A percentile compares a stretch with the other conserved stretches of the same genome.
Conservation (phyloP, 2,797 vertebrate genomes). For the Miichthys miiuy region DNA sequence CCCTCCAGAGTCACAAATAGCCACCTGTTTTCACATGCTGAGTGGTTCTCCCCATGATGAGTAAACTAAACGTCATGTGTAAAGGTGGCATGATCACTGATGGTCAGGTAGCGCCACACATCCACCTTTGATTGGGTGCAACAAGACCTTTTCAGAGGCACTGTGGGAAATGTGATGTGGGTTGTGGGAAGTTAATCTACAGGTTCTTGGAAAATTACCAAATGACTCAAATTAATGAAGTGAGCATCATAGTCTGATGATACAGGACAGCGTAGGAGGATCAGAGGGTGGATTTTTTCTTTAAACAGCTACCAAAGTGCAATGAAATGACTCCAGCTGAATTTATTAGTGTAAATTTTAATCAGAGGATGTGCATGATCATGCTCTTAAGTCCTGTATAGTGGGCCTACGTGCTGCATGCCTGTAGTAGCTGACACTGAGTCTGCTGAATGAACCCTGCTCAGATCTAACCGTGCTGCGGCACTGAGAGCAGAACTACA, state of each 20-base stretch:
- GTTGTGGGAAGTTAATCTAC: constrained; percentile 8
- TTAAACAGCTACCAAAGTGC: constrained; percentile 40
- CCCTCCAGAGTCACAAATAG: background rate
- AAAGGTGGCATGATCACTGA: background rate
- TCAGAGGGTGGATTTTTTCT: constrained; percentile 14
- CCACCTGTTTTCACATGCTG: no score
- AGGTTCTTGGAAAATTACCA: constrained; percentile 24
- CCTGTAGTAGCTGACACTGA: constrained; percentile 25
- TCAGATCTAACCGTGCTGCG: constrained; percentile 17
- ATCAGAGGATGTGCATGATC: constrained; percentile 20
- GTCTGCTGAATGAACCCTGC: constrained; percentile 28
- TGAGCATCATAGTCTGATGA: constrained; percentile 6
- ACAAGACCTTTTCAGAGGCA: background rate
- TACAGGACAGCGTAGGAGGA: background rate
- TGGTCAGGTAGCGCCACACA: constrained; percentile 2
- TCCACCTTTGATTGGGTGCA: background rate
- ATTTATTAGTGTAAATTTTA: constrained; percentile 15
- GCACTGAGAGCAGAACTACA: constrained; percentile 10
- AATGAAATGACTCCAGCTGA: constrained; percentile 43
- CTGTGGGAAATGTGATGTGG: constrained; percentile 14
- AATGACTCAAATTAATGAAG: constrained; percentile 33
- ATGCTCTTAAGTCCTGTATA: constrained; percentile 11
- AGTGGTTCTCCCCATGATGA: background rate
- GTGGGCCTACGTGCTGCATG: background rate
- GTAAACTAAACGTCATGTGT: background rate